Evolutionary conservation across 2,113 vertebrate species (phyloP).

Genomic region (Arenaria interpres): DNA sequence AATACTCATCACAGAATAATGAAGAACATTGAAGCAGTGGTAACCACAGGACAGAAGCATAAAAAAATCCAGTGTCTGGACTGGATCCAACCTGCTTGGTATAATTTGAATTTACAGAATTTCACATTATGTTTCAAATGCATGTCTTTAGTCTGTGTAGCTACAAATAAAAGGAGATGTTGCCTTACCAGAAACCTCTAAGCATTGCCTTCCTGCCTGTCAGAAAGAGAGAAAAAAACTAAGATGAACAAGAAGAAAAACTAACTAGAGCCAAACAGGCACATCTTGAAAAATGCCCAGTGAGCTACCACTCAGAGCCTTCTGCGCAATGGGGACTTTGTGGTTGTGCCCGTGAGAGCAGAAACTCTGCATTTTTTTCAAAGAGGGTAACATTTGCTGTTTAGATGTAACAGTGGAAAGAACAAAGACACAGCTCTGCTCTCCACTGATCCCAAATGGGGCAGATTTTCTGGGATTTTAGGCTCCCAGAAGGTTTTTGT

Average conservation of each 20-base stretch:
- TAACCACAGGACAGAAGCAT: conserved; percentile 15
- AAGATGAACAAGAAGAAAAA: not conserved
- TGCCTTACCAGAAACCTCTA: not conserved
- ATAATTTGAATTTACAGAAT: conserved; percentile 44
- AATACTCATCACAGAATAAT: not conserved
- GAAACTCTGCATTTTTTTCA: not conserved
- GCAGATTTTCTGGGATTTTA: not conserved
- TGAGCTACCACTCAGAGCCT: not conserved
- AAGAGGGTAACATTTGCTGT: not conserved
- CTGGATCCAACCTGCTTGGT: not conserved
- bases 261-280: not conserved
- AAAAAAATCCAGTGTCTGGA: conserved; percentile 34
- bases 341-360: not conserved
- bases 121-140: conserved; percentile 6
- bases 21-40: not conserved
- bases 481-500: not conserved
- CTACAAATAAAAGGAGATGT: not conserved
- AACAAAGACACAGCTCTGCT: rapidly evolving
- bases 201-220: not conserved
- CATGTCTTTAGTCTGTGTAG: not conserved
- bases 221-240: not conserved
- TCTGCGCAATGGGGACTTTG: not conserved
- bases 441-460: not conserved
- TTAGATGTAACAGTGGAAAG: not conserved
- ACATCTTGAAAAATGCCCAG: not conserved